phyloP scores from a whole-genome alignment of 2,113 vertebrate species.

The Marmota flaviventris region DNA sequence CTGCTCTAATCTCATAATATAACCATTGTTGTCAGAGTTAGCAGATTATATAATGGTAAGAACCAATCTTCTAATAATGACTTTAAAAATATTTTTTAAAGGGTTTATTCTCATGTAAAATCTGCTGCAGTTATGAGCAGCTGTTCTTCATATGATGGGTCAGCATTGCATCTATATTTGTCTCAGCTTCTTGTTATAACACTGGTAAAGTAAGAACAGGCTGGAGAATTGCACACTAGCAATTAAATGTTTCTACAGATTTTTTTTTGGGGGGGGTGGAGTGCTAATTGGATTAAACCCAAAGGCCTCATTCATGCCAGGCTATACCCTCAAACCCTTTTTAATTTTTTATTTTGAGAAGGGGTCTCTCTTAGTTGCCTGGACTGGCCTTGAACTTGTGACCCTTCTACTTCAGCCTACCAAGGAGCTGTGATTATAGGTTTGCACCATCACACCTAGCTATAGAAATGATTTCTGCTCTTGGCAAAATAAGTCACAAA shows the following conservation, averaged over 20 bases:
- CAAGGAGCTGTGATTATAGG: not conserved
- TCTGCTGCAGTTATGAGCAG: not conserved
- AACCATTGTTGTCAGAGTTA: not conserved
- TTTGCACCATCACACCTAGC: not conserved
- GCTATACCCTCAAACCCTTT: not conserved
- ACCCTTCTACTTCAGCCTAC: not conserved
- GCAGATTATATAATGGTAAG: not conserved
- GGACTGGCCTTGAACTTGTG: not conserved
- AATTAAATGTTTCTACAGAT: not conserved
- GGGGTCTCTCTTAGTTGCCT: not conserved
- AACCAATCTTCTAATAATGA: not conserved
- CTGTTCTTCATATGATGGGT: not conserved
- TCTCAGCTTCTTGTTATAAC: not conserved
- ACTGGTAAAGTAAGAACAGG: not conserved
- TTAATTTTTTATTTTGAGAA: not conserved
- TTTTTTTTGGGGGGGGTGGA: not conserved
- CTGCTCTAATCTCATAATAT: not conserved
- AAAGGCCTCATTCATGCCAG: not conserved
- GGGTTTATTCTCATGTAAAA: conserved; percentile 30
- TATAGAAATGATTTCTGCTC: not conserved
- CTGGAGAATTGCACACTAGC: not conserved
- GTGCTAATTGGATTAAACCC: not conserved
- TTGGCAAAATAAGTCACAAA: not conserved
- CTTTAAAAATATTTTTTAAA: not conserved
- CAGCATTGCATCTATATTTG: not conserved